These are phyloP conservation scores for Umimayanthus kanabou DNA, from an alignment of 92 coral and sea anemone genomes.

Conservation along the genomic window DNA sequence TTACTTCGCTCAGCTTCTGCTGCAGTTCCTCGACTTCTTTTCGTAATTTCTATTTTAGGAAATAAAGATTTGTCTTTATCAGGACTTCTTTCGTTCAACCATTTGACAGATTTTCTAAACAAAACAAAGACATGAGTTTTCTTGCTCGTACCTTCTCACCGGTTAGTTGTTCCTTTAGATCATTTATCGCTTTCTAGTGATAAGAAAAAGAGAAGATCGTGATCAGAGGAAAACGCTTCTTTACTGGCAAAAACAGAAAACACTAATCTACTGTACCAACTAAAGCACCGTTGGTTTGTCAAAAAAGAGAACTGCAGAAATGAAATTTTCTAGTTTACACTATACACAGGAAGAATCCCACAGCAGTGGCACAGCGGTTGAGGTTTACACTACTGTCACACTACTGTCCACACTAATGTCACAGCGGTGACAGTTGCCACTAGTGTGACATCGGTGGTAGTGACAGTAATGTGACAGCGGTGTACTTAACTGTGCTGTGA, in stretches of 20 bases:
- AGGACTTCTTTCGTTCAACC: neutral
- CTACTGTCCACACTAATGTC: no score
- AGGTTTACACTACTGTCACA: no score
- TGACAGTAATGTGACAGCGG: no score
- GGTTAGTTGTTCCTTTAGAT: conserved; percentile 74
- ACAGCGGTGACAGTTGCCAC: no score
- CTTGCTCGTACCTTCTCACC: conserved; percentile 73
- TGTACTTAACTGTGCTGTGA: no score
- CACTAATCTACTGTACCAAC: no score
- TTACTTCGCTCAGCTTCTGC: conserved; percentile 71
- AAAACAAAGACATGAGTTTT: neutral
- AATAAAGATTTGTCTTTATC: neutral
- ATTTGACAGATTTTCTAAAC: neutral
- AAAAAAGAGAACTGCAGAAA: neutral
- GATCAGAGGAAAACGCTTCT: neutral
- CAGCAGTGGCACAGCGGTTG: no score
- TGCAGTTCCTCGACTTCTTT: conserved; percentile 88
- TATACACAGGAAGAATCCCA: no score
- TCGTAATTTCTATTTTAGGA: conserved; percentile 73
- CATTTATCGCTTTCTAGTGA: conserved; percentile 75
- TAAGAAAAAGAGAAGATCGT: neutral
- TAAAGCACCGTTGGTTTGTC: neutral
- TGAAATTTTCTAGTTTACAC: no score
- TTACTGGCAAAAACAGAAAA: neutral
- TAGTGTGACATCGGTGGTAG: no score